phyloP scores from a whole-genome alignment of 2,888 invertebrate species.

The Luperina testacea region DNA sequence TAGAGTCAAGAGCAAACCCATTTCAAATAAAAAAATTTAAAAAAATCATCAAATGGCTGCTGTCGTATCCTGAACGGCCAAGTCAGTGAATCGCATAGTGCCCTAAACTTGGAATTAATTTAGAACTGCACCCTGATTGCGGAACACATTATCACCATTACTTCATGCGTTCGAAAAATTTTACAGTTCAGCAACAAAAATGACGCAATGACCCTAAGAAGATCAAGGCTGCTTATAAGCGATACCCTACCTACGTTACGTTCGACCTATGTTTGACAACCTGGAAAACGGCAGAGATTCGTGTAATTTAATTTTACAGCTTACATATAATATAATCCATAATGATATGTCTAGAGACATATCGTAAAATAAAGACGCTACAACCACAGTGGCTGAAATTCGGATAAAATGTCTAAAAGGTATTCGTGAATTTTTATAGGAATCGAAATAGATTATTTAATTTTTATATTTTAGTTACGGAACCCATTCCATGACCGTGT shows the following conservation, averaged over 20 bases:
- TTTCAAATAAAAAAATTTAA: too few relatives aligned
- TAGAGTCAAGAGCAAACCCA: too few relatives aligned
- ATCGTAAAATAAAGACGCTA: neutral
- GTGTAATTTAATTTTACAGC: slow-evolving; percentile 4
- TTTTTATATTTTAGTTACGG: neutral
- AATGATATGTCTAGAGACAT: neutral
- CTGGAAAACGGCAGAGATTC: neutral
- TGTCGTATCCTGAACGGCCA: too few relatives aligned
- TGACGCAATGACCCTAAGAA: neutral
- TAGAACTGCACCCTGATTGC: neutral
- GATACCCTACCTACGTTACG: neutral
- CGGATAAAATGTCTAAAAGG: neutral
- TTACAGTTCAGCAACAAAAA: too few relatives aligned
- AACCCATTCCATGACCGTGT: neutral
- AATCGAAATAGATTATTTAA: neutral
- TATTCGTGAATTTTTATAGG: neutral
- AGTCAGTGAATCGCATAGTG: neutral
- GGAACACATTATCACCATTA: neutral
- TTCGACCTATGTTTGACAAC: neutral
- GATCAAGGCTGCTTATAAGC: neutral
- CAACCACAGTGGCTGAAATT: neutral
- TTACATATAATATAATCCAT: neutral
- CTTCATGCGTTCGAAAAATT: neutral
- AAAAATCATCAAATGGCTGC: neutral
- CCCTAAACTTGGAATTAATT: neutral